Percentiles rank a stretch among this genome's conserved stretches.
Evolutionary conservation across 2,113 vertebrate species (phyloP).

Genomic region (Benitochromis conjunctus): DNA sequence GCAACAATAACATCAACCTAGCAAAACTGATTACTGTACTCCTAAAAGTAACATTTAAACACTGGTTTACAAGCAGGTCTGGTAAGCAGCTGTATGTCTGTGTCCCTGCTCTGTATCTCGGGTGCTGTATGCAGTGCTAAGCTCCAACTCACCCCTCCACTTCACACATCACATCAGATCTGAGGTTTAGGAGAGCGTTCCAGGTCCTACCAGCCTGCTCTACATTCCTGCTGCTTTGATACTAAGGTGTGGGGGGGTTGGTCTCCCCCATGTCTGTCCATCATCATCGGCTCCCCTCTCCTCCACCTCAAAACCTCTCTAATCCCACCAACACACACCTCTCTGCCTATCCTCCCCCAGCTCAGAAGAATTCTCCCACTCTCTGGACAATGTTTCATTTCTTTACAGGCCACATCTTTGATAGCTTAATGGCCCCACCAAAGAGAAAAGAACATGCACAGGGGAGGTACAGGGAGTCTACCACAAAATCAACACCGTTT

Average conservation of each 20-base stretch:
- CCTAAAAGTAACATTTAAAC: neutral
- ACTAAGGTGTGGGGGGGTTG: slow-evolving; percentile 19
- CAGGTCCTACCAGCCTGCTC: slow-evolving; percentile 60
- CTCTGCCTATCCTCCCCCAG: slow-evolving; percentile 62
- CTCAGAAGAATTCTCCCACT: slow-evolving; percentile 69
- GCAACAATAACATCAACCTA: neutral
- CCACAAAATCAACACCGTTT: neutral
- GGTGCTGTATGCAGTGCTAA: slow-evolving; percentile 43
- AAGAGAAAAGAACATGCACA: slow-evolving; percentile 36
- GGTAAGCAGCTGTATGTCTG: slow-evolving; percentile 40
- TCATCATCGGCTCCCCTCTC: slow-evolving; percentile 64
- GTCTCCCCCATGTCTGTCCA: slow-evolving; percentile 68
- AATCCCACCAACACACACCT: slow-evolving; percentile 12
- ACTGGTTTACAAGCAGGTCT: slow-evolving; percentile 2
- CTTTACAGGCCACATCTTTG: slow-evolving; percentile 70
- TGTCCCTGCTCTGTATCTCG: slow-evolving; percentile 43
- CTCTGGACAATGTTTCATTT: slow-evolving; percentile 79
- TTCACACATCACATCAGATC: slow-evolving; percentile 69
- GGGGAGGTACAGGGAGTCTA: neutral
- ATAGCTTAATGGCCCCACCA: slow-evolving; percentile 72
- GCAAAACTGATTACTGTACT: neutral
- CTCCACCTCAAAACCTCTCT: slow-evolving; percentile 55
- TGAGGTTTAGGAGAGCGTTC: slow-evolving; percentile 54
- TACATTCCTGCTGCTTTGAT: slow-evolving; percentile 76
- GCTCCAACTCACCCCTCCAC: slow-evolving; percentile 53